These are phyloP conservation scores for Branchellion lobata DNA, from an alignment of 2,888 invertebrate species.

Conservation along the genomic window DNA sequence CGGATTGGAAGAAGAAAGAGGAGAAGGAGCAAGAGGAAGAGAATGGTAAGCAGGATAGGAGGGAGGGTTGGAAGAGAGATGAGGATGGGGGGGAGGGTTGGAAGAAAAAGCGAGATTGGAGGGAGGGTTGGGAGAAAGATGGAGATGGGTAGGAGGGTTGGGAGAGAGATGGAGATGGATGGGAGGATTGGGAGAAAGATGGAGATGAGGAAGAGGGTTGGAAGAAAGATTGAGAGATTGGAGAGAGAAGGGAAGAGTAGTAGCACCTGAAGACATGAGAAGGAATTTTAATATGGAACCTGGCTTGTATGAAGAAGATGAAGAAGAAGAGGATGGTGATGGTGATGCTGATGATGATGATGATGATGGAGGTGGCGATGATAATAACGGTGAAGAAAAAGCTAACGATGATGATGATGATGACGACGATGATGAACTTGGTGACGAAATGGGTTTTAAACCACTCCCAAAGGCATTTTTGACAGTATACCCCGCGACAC, in stretches of 20 bases:
- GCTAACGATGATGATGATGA: background rate
- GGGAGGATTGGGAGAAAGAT: too few species aligned
- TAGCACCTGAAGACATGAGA: background rate
- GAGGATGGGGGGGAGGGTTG: background rate
- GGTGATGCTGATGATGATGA: background rate
- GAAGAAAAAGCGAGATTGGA: background rate
- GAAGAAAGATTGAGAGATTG: background rate
- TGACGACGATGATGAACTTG: background rate
- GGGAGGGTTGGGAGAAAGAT: too few species aligned
- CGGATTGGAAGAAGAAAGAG: too few species aligned
- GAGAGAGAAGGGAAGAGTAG: background rate
- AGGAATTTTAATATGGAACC: constrained; percentile 1
- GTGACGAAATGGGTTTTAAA: background rate
- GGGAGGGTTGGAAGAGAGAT: too few species aligned
- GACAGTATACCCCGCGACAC: too few species aligned
- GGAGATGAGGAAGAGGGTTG: too few species aligned
- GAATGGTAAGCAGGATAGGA: too few species aligned
- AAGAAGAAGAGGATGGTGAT: background rate
- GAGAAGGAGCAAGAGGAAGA: too few species aligned
- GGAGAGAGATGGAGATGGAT: too few species aligned
- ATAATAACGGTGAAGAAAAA: background rate
- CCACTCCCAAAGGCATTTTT: too few species aligned
- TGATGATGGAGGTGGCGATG: background rate
- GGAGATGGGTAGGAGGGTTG: too few species aligned
- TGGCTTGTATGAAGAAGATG: background rate